Base-by-base conservation (phyloP, 2,113 vertebrate species). In the Spilogale gracilis region DNA sequence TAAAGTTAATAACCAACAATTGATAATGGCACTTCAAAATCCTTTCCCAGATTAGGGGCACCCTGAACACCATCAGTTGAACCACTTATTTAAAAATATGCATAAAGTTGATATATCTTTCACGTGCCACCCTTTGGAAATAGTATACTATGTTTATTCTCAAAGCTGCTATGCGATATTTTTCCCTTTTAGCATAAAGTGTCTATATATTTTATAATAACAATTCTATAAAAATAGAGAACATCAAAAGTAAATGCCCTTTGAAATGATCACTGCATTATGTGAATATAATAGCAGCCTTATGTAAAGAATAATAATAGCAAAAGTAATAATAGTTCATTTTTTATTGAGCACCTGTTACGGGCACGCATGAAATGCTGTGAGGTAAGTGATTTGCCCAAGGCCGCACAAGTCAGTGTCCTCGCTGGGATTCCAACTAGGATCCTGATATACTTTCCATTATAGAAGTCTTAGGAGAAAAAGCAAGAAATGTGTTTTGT, bases 201-300 rank as follows among this genome's bases (percentile, higher is more conserved):
- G 32, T 10, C 56, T 78, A 2, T 82, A 12, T 92, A 21, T 80
- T 54, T 86, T 87, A 30, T 32, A 10, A 23, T 71, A 84, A 76
- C 45, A 85, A 88, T 58, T 82, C 13, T 93, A 45, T 85, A 56
- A 96, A 90, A 95, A 85, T 58, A 91, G 80, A 97, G 65, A 65
- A 30, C 32, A 2, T 79, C 73, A 45, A 94, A 97, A 90, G 43
- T 11, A 58, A 92, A 61, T 67, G n/a, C 67, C 9, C 88, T 52
- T 82, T 79, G 21, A 74, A 73, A 60, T 65, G 16, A 43, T 25
- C 16, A 4, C 56, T 92, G 1, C 89, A 38, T 21, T 71, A 5
- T 17, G 25, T 83, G 65, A 76, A 52, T 60, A 38, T 10, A 25
- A 21, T 43, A n/a, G 56, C 38, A 89, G 74, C 74, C 45, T 50